Evolutionary conservation across 1,140 invertebrate genomes (phyloP).

Genomic region (Drosophila malerkotliana): DNA sequence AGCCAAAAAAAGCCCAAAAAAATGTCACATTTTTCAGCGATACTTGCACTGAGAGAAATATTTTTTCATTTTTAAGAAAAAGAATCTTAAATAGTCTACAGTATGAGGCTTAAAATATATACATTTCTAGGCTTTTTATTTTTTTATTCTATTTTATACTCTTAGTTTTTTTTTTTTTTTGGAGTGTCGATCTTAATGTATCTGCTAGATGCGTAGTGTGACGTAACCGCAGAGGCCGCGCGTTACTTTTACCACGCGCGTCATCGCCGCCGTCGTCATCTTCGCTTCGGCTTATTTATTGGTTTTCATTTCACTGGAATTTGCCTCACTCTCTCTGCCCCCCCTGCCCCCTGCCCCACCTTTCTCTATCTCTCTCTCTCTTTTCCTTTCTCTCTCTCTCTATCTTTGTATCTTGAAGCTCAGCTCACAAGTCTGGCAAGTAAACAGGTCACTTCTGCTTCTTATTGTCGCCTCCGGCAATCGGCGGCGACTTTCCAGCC

Average conservation of each 20-base stretch:
- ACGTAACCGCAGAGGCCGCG: conserved; percentile 43
- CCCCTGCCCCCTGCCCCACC: conserved; percentile 5
- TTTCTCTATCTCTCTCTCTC: conserved; percentile 7
- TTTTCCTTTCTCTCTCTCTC: conserved; percentile 2
- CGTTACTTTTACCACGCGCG: conserved; percentile 51
- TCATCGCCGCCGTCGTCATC: conserved; percentile 5
- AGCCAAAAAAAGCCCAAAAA: not conserved
- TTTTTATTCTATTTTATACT: not conserved
- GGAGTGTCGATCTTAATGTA: conserved; percentile 8
- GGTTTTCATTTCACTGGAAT: conserved; percentile 59
- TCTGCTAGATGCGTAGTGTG: conserved; percentile 50
- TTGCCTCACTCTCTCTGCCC: conserved; percentile 24
- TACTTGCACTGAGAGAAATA: not conserved
- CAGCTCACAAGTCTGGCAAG: conserved; percentile 5
- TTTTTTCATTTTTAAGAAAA: not conserved
- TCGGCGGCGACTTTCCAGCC: conserved; percentile 31
- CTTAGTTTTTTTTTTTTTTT: not conserved
- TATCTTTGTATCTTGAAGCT: not conserved
- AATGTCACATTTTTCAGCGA: not conserved
- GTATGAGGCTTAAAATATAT: not conserved
- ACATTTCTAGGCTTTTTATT: not conserved
- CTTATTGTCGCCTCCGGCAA: conserved; percentile 9
- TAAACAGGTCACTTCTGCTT: conserved; percentile 43
- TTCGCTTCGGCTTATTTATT: conserved; percentile 49
- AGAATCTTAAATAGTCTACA: too few relatives aligned